Evolutionary conservation across 2,797 vertebrate genomes (phyloP), one percentile per base, ranked within the genome.

Genomic region (Eleutherodactylus coqui): DNA sequence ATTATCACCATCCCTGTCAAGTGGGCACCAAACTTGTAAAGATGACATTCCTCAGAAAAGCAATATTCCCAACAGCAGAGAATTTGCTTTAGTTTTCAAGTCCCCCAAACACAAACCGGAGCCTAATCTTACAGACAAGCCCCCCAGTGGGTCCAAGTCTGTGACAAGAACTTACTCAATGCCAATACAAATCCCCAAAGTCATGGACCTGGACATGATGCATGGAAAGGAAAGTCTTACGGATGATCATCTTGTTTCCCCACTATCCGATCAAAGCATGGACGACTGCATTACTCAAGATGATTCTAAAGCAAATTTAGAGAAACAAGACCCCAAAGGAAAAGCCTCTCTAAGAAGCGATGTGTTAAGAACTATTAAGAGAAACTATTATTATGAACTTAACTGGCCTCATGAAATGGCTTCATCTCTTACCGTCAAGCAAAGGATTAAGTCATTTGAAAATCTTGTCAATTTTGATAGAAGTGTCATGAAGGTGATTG

Each of bases 381-480:
- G 92, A 41, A 94, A 94, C 85, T 93, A 95, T 82, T 94, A 94
- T 85, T 94, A 94, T 1, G 95, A 97, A 43, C 89, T 94, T 51
- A 92, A 92, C 87, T 93, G 94, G 91, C 92, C 95, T 0, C 92
- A 93, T 14, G 95, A 96, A 87, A 91, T 93, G 72, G 94, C 95
- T 90, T 96, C 96, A 32, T 93, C 93, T 55, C 97, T 98, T 90
- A 98, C 97, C 38, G 97, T 99, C 60, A 96, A 95, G 87, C 96
- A 98, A 88, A 96, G 97, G 89, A 99, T 99, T 86, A 98, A 98
- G 90, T 99, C 97, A 16, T 99, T 98, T 47, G 97, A 98, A 93
- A 99, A 97, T 86, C 89, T 99, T 89, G 97, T 96, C 55, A 94
- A 95, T 90, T 95, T 97, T 36, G 97, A 98, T 89, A 93, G 94